phyloP scores from a whole-genome alignment of 2,888 invertebrate species.

The Chymomyza amoena region DNA sequence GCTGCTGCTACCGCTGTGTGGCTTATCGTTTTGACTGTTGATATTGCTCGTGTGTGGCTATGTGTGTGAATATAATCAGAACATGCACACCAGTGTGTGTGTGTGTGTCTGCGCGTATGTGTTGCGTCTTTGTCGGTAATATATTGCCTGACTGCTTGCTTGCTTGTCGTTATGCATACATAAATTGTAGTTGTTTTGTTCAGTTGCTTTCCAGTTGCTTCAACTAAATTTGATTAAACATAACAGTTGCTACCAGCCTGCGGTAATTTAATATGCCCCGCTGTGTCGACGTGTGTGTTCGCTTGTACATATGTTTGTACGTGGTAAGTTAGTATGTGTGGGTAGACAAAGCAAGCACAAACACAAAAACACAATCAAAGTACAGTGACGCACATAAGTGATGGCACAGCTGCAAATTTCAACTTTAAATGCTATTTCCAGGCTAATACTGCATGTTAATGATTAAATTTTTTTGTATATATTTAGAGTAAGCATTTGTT shows the following conservation, averaged over 20 bases:
- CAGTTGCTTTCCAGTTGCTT: constrained; percentile 41
- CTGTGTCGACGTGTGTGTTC: constrained; percentile 3
- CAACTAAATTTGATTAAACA: constrained; percentile 54
- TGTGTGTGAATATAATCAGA: background rate
- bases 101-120: background rate
- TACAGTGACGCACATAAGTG: too few relatives aligned
- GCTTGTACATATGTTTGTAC: background rate
- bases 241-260: constrained; percentile 43
- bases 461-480: too few relatives aligned
- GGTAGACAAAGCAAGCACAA: background rate
- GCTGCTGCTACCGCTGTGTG: constrained; percentile 21
- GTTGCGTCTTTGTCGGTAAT: constrained; percentile 21
- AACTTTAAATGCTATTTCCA: too few relatives aligned
- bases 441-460: too few relatives aligned
- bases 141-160: constrained; percentile 16
- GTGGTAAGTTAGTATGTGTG: background rate
- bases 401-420: too few relatives aligned
- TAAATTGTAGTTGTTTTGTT: constrained; percentile 6
- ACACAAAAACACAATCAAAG: constrained; percentile 16
- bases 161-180: background rate
- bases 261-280: constrained; percentile 56
- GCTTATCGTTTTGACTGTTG: constrained; percentile 41
- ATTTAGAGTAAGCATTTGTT: too few relatives aligned
- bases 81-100: background rate
- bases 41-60: background rate